phyloP scores from a whole-genome alignment of 2,797 vertebrate genomes.

The Eptatretus atami region DNA sequence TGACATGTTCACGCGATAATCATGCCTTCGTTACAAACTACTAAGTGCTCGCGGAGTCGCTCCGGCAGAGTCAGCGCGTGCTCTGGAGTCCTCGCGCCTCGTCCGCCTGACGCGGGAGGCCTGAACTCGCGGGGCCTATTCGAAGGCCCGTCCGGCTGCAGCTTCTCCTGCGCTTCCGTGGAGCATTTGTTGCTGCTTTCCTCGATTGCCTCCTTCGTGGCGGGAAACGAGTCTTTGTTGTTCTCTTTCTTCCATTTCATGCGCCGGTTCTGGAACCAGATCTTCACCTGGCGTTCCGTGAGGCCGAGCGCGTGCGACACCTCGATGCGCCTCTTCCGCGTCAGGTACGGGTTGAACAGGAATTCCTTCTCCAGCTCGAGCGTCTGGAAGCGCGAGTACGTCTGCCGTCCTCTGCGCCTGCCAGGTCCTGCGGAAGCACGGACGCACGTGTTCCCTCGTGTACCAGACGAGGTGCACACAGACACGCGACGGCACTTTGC shows the following conservation, averaged over 20 bases:
- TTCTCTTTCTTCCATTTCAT: slow-evolving; percentile 51
- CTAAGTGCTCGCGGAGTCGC: neutral
- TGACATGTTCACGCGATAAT: too few species aligned
- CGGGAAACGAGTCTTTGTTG: slow-evolving; percentile 35
- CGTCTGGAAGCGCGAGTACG: slow-evolving; percentile 37
- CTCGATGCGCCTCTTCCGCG: slow-evolving; percentile 34
- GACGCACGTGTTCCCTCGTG: too few species aligned
- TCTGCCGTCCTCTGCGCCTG: slow-evolving; percentile 35
- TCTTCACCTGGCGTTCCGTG: slow-evolving; percentile 15
- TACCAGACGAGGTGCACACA: too few species aligned
- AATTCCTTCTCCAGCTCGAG: slow-evolving; percentile 38
- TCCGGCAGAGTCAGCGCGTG: neutral
- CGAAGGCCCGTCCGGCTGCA: neutral
- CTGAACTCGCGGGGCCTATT: neutral
- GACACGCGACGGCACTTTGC: too few species aligned
- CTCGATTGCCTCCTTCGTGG: slow-evolving; percentile 19
- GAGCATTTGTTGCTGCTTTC: slow-evolving; percentile 12
- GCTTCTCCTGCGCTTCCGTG: neutral
- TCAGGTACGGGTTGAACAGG: slow-evolving; percentile 39
- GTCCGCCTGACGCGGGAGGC: neutral
- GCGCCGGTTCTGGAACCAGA: slow-evolving; percentile 38
- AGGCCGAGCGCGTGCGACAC: slow-evolving; percentile 27
- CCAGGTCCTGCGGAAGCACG: slow-evolving; percentile 23
- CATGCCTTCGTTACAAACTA: too few species aligned
- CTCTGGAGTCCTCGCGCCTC: neutral